phyloP scores from a whole-genome alignment of 2,888 invertebrate species.

The Polyploca ridens region DNA sequence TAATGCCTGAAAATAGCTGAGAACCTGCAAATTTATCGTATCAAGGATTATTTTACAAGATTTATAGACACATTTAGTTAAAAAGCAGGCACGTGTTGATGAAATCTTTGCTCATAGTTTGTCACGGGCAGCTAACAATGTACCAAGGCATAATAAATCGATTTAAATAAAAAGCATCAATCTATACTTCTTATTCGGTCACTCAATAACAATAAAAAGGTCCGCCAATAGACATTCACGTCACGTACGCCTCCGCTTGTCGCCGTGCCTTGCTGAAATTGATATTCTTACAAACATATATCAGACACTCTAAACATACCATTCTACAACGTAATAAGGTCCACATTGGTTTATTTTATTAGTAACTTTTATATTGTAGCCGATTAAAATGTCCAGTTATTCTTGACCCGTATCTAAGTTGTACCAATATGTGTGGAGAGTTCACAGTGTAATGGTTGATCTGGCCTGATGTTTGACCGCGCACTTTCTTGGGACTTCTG shows the following conservation, averaged over 20 bases:
- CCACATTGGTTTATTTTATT: constrained; percentile 34
- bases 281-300: constrained; percentile 63
- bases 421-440: constrained; percentile 2
- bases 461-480: constrained; percentile 60
- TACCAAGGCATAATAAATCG: constrained; percentile 7
- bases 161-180: constrained; percentile 27
- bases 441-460: constrained; percentile 35
- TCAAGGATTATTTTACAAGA: too few species aligned
- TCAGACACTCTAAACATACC: constrained; percentile 25
- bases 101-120: too few species aligned
- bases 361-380: constrained; percentile 14
- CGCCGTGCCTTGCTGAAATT: constrained; percentile 78
- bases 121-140: not conserved
- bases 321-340: constrained; percentile 42
- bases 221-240: constrained; percentile 67
- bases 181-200: constrained; percentile 56
- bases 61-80: too few species aligned
- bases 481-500: constrained; percentile 64
- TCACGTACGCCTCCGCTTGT: constrained; percentile 75
- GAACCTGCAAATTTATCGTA: too few species aligned
- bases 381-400: not conserved
- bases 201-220: constrained; percentile 78
- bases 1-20: too few species aligned
- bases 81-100: too few species aligned
- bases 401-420: constrained; percentile 13